phyloP scores from a whole-genome alignment of 1,140 invertebrate genomes.

The Drosophila fuyamai region DNA sequence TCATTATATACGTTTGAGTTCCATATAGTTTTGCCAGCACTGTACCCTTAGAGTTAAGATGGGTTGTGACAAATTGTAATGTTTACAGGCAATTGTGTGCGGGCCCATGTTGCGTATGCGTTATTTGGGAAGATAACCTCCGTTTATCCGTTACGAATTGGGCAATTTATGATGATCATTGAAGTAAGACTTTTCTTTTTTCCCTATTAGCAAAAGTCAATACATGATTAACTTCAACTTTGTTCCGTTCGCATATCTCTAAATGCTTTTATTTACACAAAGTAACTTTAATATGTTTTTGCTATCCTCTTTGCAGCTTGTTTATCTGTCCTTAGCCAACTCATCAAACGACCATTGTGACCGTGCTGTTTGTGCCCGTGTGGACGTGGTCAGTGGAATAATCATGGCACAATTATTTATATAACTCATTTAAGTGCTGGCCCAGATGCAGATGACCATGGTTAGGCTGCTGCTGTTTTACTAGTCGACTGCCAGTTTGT shows the following conservation, averaged over 20 bases:
- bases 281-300: slow-evolving; percentile 36
- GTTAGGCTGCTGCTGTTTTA: slow-evolving; percentile 7
- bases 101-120: slow-evolving; percentile 47
- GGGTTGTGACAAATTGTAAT: slow-evolving; percentile 51
- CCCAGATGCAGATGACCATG: slow-evolving; percentile 48
- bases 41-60: slow-evolving; percentile 8
- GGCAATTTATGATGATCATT: slow-evolving; percentile 40
- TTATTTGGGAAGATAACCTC: slow-evolving; percentile 37
- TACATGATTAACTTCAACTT: slow-evolving; percentile 34
- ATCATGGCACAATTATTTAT: slow-evolving; percentile 73
- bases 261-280: slow-evolving; percentile 20
- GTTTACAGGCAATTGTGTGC: slow-evolving; percentile 48
- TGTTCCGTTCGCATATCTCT: slow-evolving; percentile 9
- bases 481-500: slow-evolving; percentile 36
- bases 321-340: slow-evolving; percentile 7
- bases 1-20: too few relatives aligned
- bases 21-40: background rate
- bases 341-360: slow-evolving; percentile 31
- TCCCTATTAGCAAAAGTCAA: slow-evolving; percentile 13
- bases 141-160: slow-evolving; percentile 16
- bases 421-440: slow-evolving; percentile 69
- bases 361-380: slow-evolving; percentile 13
- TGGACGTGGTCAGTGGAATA: slow-evolving; percentile 55
- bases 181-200: slow-evolving; percentile 6
- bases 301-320: slow-evolving; percentile 4